Evolutionary conservation across 2,113 vertebrate species (phyloP), one percentile per base, ranked within the genome.

Genomic region (Origma solitaria): DNA sequence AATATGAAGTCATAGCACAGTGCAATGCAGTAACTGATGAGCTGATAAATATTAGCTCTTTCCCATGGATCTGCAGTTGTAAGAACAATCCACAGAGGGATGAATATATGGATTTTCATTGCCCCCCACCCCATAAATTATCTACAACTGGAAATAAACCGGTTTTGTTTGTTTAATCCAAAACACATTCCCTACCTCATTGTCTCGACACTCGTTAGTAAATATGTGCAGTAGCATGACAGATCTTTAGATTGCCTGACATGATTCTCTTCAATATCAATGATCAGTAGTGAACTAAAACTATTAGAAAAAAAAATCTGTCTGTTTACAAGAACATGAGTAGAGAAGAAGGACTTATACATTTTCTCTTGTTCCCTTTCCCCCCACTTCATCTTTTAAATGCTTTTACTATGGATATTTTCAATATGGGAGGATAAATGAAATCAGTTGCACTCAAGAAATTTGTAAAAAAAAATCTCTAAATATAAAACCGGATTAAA

Each of bases 1-100:
- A 97, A 96, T 93, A 94, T 51, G 51, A 94, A 96, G 82, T 92
- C 61, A 83, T 82, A 97, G 31, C 71, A 79, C 71, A 95, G 51
- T 84, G 42, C 64, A 94, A 62, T 54, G 24, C 40, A 94, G 61
- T n/a, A 96, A 37, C 38, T 68, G 75, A 82, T 73, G 27, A n/a
- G 8, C 23, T 95, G 61, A 94, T 88, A 96, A 96, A 93, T 89
- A 95, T 54, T 88, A 77, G 56, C 65, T 56, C 22, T 65, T 72
- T 91, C 92, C 62, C 47, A 78, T 77, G n/a, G 79, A 88, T 27
- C 44, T 73, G 31, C 82, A 94, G 33, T 88, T 95, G 6, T 37
- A 78, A 30, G 71, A 96, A 62, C 13, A 91, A 86, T 91, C 58
- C 76, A 85, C 24, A 57, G 1, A 45, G 18, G 68, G 47, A 28